Percentiles rank a stretch among this genome's conserved stretches.
Evolutionary conservation across 2,888 invertebrate genomes (phyloP).

Genomic region (Aelia acuminata): DNA sequence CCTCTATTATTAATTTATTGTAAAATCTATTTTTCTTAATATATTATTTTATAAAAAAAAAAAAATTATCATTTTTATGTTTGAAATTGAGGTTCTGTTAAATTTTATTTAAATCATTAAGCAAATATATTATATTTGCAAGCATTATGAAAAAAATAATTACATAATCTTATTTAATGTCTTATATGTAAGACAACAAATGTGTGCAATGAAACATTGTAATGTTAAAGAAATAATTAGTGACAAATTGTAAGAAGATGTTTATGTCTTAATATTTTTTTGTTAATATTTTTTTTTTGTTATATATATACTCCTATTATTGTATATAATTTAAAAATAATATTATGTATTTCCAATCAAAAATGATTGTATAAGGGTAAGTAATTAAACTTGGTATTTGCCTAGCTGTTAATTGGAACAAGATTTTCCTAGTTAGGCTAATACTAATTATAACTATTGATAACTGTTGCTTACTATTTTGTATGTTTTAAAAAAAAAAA

Average conservation of each 20-base stretch:
- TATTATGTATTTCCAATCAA: not conserved
- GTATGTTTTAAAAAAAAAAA: not conserved
- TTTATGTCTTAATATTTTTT: not conserved
- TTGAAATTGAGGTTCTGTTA: too few relatives aligned
- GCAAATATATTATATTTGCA: too few relatives aligned
- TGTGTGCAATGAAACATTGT: not conserved
- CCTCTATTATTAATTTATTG: too few relatives aligned
- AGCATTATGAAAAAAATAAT: too few relatives aligned
- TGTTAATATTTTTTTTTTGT: too few relatives aligned
- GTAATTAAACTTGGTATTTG: not conserved
- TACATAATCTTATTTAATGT: not conserved
- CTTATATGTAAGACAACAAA: not conserved
- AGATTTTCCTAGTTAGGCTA: too few relatives aligned
- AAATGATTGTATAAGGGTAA: not conserved
- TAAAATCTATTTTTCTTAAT: too few relatives aligned
- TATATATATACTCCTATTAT: not conserved
- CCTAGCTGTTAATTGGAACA: too few relatives aligned
- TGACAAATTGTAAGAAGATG: not conserved
- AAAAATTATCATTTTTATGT: too few relatives aligned
- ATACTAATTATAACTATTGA: not conserved
- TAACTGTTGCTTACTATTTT: not conserved
- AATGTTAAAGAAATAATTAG: not conserved
- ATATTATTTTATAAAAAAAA: too few relatives aligned
- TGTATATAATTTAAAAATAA: not conserved
- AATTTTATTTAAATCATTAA: too few relatives aligned